Evolutionary conservation across 2,888 invertebrate genomes (phyloP).

Genomic region (Cistogaster globosa): DNA sequence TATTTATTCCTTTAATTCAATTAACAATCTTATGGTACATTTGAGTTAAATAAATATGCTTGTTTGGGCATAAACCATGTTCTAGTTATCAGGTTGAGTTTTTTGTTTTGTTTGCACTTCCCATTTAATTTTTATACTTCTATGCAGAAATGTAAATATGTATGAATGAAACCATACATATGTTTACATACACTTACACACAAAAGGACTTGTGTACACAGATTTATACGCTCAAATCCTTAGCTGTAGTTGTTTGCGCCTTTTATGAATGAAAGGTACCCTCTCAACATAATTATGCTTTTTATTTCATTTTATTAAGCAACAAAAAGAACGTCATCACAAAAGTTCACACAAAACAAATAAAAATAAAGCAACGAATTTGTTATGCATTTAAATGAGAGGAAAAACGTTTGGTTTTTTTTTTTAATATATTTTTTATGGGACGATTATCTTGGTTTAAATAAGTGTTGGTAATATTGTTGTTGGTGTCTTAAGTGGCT

Average conservation of each 20-base stretch:
- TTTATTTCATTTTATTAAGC: constrained; percentile 66
- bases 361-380: neutral
- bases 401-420: constrained; percentile 42
- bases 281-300: constrained; percentile 64
- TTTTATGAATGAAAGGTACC: constrained; percentile 48
- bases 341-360: constrained; percentile 7
- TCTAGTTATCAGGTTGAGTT: constrained; percentile 33
- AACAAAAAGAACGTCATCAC: constrained; percentile 44
- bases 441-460: constrained; percentile 62
- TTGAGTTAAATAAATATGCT: constrained; percentile 27
- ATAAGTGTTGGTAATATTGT: constrained; percentile 42
- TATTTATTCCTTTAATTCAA: neutral
- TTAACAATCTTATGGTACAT: constrained; percentile 36
- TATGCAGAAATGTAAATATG: constrained; percentile 1
- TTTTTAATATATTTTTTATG: constrained; percentile 25
- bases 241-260: constrained; percentile 28
- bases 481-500: constrained; percentile 68
- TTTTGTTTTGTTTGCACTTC: constrained; percentile 31
- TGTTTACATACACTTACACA: too few relatives aligned
- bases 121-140: neutral
- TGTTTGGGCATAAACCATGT: constrained; percentile 38
- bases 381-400: constrained; percentile 47
- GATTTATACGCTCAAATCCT: constrained; percentile 28
- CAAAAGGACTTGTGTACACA: neutral
- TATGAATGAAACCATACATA: neutral